A percentile compares a stretch with the other conserved stretches of the same genome.
These are phyloP conservation scores for Oreochromis spilurus DNA, from an alignment of 2,113 vertebrate genomes.

Conservation along the genomic window DNA sequence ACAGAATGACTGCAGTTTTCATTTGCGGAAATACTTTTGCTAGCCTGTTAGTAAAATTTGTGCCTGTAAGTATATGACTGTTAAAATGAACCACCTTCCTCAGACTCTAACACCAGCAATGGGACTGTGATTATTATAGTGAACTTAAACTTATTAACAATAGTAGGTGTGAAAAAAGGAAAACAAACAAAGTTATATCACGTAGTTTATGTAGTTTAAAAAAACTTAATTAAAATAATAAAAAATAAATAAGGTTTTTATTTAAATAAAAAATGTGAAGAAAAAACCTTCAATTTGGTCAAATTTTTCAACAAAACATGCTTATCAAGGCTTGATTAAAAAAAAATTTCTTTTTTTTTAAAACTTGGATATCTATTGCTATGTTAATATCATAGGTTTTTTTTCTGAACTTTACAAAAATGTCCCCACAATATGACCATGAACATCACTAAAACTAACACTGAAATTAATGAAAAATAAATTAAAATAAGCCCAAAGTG, in stretches of 20 bases:
- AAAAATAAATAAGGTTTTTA: neutral
- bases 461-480: neutral
- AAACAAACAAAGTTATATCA: neutral
- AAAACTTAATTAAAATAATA: neutral
- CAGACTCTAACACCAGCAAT: neutral
- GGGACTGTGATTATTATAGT: neutral
- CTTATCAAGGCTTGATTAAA: neutral
- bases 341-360: accelerated
- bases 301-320: neutral
- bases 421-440: neutral
- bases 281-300: neutral
- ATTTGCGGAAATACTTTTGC: neutral
- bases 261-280: neutral
- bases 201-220: neutral
- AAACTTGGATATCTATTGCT: neutral
- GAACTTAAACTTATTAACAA: neutral
- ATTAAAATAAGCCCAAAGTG: neutral
- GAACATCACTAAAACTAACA: neutral
- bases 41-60: neutral
- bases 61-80: neutral
- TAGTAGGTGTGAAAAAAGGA: neutral
- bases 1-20: neutral
- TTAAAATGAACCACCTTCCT: neutral
- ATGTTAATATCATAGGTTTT: neutral
- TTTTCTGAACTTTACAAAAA: neutral